Evolutionary conservation across 2,888 invertebrate species (phyloP), one percentile per base, ranked within the genome.

Genomic region (Orgyia antiqua): DNA sequence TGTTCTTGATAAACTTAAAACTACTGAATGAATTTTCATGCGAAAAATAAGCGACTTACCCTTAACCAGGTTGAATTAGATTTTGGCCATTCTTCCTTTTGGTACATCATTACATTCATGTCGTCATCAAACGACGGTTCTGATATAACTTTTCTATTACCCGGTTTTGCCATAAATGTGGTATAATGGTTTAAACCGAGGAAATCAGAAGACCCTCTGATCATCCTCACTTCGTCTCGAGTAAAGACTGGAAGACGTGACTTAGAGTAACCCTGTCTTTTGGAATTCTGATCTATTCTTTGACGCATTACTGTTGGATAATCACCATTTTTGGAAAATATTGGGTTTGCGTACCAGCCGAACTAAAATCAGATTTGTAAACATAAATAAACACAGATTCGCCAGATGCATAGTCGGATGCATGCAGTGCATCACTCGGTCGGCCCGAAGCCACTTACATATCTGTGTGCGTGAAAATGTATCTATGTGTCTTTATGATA

Each of bases 171-270:
- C 51, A 90, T 47, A 41, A 75, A 78, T 0, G 90, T 86, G 0
- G 92, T 91, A 60, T 95, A 95, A 36, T 91, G 89, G 59, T 94
- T 94, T 10, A 94, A 61, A 0, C 93, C 94, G 29, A 94, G 79
- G 68, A 92, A 93, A 60, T 95, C 94, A 1, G 87, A 83, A 0
- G 92, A 89, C 0, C 88, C 90, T 18, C 68, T 73, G 11, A 94
- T 88, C 31, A 79, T 73, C 6, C 72, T 60, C 5, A 92, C 77
- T 75, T 93, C 92, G 11, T 89, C 78, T 0, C 55, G 21, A 0
- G 89, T 90, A 54, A 92, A 91, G 34, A 55, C 58, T 0, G 92
- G 92, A 2, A 93, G 75, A 6, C 92, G 87, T 0, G 92, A 91
- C 10, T 84, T 71, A 0, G 70, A 56, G 45, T 86, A 90, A 5